These are phyloP conservation scores for Lytechinus variegatus DNA, from an alignment of 35 echinoderm and acorn worm species.

Conservation along the genomic window DNA sequence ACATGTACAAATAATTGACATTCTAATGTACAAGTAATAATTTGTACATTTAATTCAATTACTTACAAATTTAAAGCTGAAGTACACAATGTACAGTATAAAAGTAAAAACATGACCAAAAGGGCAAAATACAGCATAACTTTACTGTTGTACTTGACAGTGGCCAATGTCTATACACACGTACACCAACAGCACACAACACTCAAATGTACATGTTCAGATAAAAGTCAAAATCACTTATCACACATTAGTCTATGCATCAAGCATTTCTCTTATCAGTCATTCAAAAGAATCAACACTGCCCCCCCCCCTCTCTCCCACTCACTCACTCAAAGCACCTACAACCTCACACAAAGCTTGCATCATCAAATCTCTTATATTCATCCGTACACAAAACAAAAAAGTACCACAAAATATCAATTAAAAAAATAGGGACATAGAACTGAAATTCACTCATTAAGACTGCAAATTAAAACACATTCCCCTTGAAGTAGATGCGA, in stretches of 20 bases:
- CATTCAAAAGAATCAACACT: not conserved
- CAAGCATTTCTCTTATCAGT: not conserved
- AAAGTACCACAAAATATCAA: too few species aligned
- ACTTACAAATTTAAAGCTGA: not conserved
- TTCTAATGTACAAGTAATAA: not conserved
- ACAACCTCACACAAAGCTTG: not conserved
- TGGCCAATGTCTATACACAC: not conserved
- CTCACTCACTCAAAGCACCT: not conserved
- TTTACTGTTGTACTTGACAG: not conserved
- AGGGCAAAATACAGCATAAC: not conserved
- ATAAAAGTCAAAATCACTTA: not conserved
- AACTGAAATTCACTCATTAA: not conserved
- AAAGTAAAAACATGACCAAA: constrained; percentile 39
- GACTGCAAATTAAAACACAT: not conserved
- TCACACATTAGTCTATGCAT: not conserved
- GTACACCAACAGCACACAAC: not conserved
- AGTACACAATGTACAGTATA: too few species aligned
- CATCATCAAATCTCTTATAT: too few species aligned
- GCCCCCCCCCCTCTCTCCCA: not conserved
- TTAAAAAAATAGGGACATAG: not conserved
- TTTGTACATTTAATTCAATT: constrained; percentile 39
- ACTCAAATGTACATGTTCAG: not conserved
- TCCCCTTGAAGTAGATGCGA: too few species aligned
- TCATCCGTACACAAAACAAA: too few species aligned
- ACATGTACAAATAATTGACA: not conserved